A percentile compares a stretch with the other conserved stretches of the same genome.
Conservation (phyloP, 2,888 invertebrate species). For the Diploptera punctata region DNA sequence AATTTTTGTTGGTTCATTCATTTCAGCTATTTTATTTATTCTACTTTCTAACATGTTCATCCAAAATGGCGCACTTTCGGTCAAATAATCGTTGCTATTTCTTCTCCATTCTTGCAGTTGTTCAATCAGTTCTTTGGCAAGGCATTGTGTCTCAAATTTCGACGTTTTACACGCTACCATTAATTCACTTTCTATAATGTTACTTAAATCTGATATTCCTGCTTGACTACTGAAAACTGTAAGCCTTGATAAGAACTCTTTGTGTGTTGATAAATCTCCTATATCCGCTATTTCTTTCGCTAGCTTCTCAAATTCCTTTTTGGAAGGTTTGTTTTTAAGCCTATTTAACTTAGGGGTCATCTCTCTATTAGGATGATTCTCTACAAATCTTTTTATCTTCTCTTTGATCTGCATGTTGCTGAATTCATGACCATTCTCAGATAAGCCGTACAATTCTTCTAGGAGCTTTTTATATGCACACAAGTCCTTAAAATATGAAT, state of each 20-base stretch:
- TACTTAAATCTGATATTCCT: not conserved
- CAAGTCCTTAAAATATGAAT: not conserved
- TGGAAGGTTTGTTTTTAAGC: not conserved
- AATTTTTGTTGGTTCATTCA: not conserved
- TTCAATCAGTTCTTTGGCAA: not conserved
- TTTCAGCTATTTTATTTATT: not conserved
- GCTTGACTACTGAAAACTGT: not conserved
- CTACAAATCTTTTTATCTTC: not conserved
- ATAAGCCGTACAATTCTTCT: not conserved
- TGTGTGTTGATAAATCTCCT: not conserved
- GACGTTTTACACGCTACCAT: not conserved
- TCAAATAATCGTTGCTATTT: constrained; percentile 14
- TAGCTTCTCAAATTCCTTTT: not conserved
- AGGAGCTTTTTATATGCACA: not conserved
- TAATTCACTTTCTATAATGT: not conserved
- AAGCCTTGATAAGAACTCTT: not conserved
- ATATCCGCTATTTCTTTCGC: not conserved
- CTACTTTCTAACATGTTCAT: not conserved
- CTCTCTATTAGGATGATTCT: not conserved
- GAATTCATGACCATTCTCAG: not conserved
- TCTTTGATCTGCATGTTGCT: not conserved
- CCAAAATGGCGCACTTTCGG: constrained; percentile 1
- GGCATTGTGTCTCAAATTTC: not conserved
- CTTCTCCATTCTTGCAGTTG: constrained; percentile 18
- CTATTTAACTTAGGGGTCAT: not conserved